Evolutionary conservation across 2,888 invertebrate species (phyloP).

Genomic region (Chrysotoxum bicinctum): DNA sequence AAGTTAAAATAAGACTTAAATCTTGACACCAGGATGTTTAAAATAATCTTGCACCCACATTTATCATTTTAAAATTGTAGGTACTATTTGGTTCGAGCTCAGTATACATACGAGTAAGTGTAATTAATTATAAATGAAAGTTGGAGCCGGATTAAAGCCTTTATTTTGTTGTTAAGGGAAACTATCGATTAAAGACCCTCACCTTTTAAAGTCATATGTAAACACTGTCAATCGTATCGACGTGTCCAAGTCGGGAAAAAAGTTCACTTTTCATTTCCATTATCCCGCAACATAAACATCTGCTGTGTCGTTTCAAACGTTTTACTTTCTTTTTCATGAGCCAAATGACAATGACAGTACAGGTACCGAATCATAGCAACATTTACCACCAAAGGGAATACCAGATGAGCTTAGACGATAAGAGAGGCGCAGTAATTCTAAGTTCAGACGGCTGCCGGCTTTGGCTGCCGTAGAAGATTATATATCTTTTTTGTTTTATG

Average conservation of each 20-base stretch:
- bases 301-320: not conserved
- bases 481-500: conserved; percentile 1
- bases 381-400: conserved; percentile 32
- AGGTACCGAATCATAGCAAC: conserved; percentile 4
- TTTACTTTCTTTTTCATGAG: conserved; percentile 64
- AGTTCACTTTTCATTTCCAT: conserved; percentile 58
- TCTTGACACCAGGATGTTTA: no score
- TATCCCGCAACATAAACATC: conserved; percentile 1
- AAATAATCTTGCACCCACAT: no score
- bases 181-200: no score
- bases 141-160: no score
- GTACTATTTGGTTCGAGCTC: no score
- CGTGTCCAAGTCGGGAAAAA: conserved; percentile 26
- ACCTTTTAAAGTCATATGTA: no score
- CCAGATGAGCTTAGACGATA: conserved; percentile 43
- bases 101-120: no score
- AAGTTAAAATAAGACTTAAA: no score
- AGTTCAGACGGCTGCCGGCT: conserved; percentile 1
- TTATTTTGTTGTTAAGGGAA: no score
- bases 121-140: no score
- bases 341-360: conserved; percentile 34
- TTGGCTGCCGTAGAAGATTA: not conserved
- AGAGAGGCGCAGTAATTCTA: not conserved
- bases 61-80: no score
- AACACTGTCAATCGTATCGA: not conserved